These are phyloP conservation scores for Anabas testudineus DNA, from an alignment of 2,797 vertebrate genomes.

Conservation along the genomic window DNA sequence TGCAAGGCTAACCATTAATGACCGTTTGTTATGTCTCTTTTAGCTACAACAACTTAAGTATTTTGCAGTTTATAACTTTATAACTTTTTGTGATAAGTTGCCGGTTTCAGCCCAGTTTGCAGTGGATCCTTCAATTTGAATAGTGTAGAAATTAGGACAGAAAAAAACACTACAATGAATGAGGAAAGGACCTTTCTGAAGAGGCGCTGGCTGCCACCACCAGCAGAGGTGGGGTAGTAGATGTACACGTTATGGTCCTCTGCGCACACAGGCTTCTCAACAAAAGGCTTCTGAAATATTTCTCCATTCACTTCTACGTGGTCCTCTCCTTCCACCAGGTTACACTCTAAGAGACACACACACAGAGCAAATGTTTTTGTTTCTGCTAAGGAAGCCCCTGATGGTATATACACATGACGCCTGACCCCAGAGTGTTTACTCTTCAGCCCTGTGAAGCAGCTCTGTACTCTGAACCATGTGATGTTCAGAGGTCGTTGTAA, in stretches of 20 bases:
- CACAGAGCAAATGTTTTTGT: conserved; percentile 9
- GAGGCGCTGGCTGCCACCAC: conserved; percentile 97
- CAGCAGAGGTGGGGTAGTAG: conserved; percentile 98
- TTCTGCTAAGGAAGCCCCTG: neutral
- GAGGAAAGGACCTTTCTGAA: conserved; percentile 92
- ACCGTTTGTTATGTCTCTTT: neutral
- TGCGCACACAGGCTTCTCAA: conserved; percentile 98
- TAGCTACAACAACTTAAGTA: neutral
- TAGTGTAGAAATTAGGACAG: neutral
- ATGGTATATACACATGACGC: conserved; percentile 23
- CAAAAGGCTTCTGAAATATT: conserved; percentile 97
- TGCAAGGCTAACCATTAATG: neutral
- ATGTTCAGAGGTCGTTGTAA: neutral
- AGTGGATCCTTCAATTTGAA: neutral
- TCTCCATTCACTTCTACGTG: conserved; percentile 98
- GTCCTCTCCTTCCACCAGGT: conserved; percentile 96
- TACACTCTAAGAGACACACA: conserved; percentile 87
- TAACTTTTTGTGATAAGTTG: neutral
- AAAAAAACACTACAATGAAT: neutral
- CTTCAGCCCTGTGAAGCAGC: conserved; percentile 21
- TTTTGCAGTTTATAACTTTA: neutral
- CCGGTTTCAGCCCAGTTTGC: neutral
- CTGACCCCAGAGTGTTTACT: conserved; percentile 27
- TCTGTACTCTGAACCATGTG: conserved; percentile 23
- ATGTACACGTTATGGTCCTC: conserved; percentile 99